Evolutionary conservation across 2,888 invertebrate species (phyloP).

Genomic region (Deilephila porcellus): DNA sequence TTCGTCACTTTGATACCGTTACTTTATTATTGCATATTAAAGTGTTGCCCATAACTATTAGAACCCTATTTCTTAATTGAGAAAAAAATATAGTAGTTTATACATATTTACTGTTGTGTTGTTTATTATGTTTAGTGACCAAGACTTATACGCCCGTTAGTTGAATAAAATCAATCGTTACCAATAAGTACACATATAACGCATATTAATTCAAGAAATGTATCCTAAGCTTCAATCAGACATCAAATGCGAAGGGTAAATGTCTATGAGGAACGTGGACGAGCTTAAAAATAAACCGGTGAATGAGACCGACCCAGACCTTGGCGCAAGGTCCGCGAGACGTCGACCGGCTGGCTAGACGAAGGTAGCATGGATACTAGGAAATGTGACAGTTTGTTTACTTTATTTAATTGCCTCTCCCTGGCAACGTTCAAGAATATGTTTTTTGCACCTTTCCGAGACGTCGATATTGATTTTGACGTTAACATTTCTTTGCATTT

Average conservation of each 20-base stretch:
- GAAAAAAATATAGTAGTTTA: too few relatives aligned
- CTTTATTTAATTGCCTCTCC: not conserved
- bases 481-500: too few relatives aligned
- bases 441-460: not conserved
- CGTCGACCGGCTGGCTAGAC: conserved; percentile 53
- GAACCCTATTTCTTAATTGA: too few relatives aligned
- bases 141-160: not conserved
- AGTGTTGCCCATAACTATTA: too few relatives aligned
- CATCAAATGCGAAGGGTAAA: conserved; percentile 11
- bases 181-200: not conserved
- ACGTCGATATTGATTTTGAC: not conserved
- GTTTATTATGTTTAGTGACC: too few relatives aligned
- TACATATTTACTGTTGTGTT: too few relatives aligned
- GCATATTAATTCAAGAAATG: not conserved
- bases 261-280: conserved; percentile 19
- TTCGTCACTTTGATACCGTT: not conserved
- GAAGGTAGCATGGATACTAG: conserved; percentile 24
- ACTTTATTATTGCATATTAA: too few relatives aligned
- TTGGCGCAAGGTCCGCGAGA: conserved; percentile 49
- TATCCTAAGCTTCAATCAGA: not conserved
- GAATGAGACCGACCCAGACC: conserved; percentile 65
- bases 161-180: not conserved
- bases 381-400: conserved; percentile 24
- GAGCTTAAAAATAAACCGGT: conserved; percentile 60
- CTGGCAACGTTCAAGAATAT: conserved; percentile 23